Conservation (phyloP, 2,113 vertebrate species). For the Dolichallabes microphthalmus region DNA sequence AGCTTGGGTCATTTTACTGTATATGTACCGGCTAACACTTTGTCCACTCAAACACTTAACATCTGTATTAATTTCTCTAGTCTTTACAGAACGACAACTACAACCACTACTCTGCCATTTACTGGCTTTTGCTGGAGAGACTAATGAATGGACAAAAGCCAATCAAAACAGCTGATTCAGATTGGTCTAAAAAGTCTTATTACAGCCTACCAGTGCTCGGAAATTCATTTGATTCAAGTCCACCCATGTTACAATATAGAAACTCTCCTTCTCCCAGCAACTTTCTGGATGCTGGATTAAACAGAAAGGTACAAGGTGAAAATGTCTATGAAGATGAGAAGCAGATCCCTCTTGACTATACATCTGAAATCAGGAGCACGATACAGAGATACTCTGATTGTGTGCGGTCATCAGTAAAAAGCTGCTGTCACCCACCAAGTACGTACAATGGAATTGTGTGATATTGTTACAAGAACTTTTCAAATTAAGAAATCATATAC, state of each 20-base stretch:
- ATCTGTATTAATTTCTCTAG: conserved; percentile 60
- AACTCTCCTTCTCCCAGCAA: not conserved
- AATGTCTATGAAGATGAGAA: not conserved
- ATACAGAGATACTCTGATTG: conserved; percentile 1
- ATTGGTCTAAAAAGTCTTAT: conserved; percentile 14
- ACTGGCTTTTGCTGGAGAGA: conserved; percentile 51
- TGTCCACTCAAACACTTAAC: not conserved
- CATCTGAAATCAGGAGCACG: not conserved
- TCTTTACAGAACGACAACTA: conserved; percentile 84
- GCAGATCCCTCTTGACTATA: not conserved
- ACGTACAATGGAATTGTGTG: conserved; percentile 1
- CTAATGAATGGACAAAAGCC: conserved; percentile 6
- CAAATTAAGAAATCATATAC: not conserved
- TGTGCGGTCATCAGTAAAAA: conserved; percentile 6
- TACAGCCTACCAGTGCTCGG: not conserved
- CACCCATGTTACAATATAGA: not conserved
- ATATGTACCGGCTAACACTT: not conserved
- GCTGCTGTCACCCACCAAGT: conserved; percentile 24
- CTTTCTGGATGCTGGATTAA: not conserved
- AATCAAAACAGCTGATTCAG: conserved; percentile 8
- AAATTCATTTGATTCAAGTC: not conserved
- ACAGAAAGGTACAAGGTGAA: not conserved
- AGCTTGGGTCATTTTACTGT: not conserved
- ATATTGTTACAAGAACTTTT: not conserved
- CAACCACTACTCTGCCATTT: conserved; percentile 70